Base-by-base conservation (phyloP, 1,140 invertebrate genomes). In the Drosophila dunni region DNA sequence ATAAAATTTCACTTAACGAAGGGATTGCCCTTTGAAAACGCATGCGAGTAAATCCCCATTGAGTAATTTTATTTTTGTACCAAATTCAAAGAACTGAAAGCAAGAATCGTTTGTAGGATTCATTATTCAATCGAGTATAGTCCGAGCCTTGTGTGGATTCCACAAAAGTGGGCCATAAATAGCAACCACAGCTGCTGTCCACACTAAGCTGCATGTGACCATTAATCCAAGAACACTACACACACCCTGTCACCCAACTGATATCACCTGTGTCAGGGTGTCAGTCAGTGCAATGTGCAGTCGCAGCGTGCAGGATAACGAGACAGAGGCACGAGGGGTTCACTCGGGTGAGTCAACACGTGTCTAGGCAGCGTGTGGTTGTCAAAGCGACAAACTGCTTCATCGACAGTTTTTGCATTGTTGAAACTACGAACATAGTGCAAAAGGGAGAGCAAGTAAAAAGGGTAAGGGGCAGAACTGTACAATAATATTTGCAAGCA, bases 151-250 rank as follows among this genome's bases (percentile, higher is more conserved):
- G 36, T 44, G 62, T 51, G 6, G 42, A 15, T 56, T 34, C 3
- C 36, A 20, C 40, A 42, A 42, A 40, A 42, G 40, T 6, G n/a
- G 7, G 11, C 48, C 50, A 75, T 42, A 70, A 75, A 75, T 64
- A 71, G 53, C 57, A 70, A 58, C 20, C 56, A 17, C 53, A 70
- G 72, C 58, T 58, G 58, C 7, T 29, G 24, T 3, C 65, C 65
- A 74, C 66, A 48, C 46, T 73, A 9, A 54, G 15, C 58, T 60
- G 61, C 73, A 75, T 75, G 73, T 75, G 67, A 75, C 67, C 54
- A 58, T 1, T n/a, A 15, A 33, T 33, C 44, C 53, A 51, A 48
- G 29, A 24, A 44, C 46, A 50, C 13, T 6, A 15, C 8, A 38
- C 3, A 34, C 44, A 20, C n/a, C 33, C 34, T 11, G 44, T 0